Evolutionary conservation across 2,797 vertebrate species (phyloP), one percentile per base, ranked within the genome.

Genomic region (Macroramphosus scolopax): DNA sequence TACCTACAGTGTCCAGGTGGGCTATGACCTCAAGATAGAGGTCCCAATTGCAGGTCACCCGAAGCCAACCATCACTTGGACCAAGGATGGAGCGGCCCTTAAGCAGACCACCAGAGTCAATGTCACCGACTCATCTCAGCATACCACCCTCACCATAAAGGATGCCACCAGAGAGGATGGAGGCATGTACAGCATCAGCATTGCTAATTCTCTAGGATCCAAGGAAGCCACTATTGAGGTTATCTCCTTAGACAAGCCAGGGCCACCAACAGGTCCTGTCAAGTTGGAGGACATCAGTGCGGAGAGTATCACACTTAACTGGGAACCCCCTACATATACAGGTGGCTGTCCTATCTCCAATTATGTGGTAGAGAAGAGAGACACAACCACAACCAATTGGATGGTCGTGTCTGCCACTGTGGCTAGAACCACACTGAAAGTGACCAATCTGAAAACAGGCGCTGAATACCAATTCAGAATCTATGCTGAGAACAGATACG

Each of bases 91-190:
- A 11, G 85, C 86, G 44, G 75, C 90, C 34, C 87, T 99, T 44
- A 98, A 95, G 68, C 95, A 99, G 81, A 99, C 97, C 4, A 99
- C 95, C 55, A 92, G 97, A 91, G 83, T 98, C 55, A 97, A 98
- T 85, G 91, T 97, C 39, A 91, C 83, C 0, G 92, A 97, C 76
- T 87, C 87, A 36, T 32, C 78, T 65, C 81, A 91, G 61, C 81
- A 88, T 17, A 98, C 95, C 25, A 72, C 82, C 37, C 75, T 98
- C 35, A 91, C 85, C 53, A 93, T 98, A 75, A 98, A 98, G 78
- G 96, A 98, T 84, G 88, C 91, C 17, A 92, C 82, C 57, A 95
- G 84, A 84, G 96, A 97, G 30, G 95, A 98, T 80, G 88, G 88
- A 49, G 96, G 96, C 46, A 92, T 91, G 69, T 98, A 98, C 26